Evolutionary conservation across 92 coral and sea anemone genomes (phyloP).

Genomic region (Porites divaricata): DNA sequence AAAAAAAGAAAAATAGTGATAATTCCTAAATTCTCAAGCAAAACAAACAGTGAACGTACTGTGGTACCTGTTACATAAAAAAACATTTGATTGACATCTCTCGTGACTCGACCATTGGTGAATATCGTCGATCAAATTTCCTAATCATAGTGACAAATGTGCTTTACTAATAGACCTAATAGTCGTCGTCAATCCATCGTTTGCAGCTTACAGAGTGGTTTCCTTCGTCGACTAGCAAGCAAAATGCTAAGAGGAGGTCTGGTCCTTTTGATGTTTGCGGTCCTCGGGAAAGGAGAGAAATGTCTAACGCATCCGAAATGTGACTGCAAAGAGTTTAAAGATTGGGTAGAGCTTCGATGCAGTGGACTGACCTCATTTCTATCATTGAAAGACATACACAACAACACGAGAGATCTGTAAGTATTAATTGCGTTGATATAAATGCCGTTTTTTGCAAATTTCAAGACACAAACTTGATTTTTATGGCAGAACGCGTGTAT

Average conservation of each 20-base stretch:
- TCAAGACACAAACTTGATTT: background rate
- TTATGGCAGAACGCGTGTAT: background rate
- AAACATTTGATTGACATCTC: conserved; percentile 1
- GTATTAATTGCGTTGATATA: background rate
- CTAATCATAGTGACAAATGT: background rate
- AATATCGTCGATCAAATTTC: conserved; percentile 16
- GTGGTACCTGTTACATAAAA: background rate
- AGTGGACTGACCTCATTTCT: conserved; percentile 39
- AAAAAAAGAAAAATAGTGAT: too few species aligned
- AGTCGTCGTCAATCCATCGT: background rate
- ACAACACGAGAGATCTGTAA: conserved; percentile 57
- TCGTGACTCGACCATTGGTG: background rate
- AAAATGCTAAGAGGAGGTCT: conserved; percentile 14
- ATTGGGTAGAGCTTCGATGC: conserved; percentile 21
- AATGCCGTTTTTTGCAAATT: background rate
- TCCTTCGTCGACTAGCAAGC: background rate
- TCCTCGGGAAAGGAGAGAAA: background rate
- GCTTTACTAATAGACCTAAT: background rate
- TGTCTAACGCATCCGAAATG: conserved; percentile 10
- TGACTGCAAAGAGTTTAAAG: too few species aligned
- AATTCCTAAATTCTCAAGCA: background rate
- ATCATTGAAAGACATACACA: conserved; percentile 37
- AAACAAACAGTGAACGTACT: background rate
- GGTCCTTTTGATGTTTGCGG: background rate
- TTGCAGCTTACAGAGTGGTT: conserved; percentile 13